phyloP scores from a whole-genome alignment of 2,888 invertebrate genomes.

The Drosophila hamatofila region DNA sequence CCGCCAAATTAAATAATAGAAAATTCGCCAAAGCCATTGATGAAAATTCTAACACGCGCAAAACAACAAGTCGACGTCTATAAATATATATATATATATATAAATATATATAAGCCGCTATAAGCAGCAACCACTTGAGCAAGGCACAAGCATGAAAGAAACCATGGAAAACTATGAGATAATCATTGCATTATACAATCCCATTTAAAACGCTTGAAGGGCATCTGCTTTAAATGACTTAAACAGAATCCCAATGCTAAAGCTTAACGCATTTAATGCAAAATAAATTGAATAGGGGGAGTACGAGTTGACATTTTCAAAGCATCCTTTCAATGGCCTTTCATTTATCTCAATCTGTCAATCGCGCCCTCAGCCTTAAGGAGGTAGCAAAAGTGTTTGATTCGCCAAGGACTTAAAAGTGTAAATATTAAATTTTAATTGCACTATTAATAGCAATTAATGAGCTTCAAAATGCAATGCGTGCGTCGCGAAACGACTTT shows the following conservation, averaged over 20 bases:
- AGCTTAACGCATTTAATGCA: neutral
- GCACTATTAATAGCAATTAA: neutral
- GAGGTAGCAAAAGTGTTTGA: neutral
- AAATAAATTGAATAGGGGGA: neutral
- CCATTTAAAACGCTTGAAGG: neutral
- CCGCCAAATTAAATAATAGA: slow-evolving; percentile 68
- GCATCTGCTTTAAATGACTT: neutral
- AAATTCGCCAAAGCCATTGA: slow-evolving; percentile 66
- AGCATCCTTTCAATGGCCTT: neutral
- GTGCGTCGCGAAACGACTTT: neutral
- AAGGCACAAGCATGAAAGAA: slow-evolving; percentile 17
- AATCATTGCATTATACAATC: slow-evolving; percentile 26
- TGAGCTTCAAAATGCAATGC: neutral
- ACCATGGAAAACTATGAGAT: slow-evolving; percentile 7
- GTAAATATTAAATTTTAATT: neutral
- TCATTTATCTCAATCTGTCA: neutral
- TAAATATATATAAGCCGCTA: slow-evolving; percentile 27
- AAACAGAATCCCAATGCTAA: neutral
- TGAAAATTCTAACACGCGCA: slow-evolving; percentile 72
- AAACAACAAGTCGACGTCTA: slow-evolving; percentile 17
- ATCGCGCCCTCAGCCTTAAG: neutral
- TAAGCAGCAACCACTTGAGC: slow-evolving; percentile 54
- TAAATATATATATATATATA: neutral
- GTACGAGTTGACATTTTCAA: neutral
- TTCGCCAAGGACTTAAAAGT: neutral